Base-by-base conservation (phyloP, 2,888 invertebrate genomes). In the Cataglyphis rosenhaueri region DNA sequence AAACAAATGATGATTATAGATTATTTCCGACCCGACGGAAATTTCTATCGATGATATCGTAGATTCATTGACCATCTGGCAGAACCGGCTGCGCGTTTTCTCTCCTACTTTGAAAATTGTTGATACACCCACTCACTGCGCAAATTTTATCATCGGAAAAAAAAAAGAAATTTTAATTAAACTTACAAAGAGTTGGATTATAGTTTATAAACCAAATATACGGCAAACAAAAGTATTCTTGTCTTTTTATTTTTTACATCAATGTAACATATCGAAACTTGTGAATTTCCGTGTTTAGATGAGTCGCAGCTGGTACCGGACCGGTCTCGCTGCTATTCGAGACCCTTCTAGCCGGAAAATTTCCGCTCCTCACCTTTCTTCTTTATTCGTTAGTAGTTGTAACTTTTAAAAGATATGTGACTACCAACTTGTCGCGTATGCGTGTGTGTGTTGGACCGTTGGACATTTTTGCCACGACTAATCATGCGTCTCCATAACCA, bases 281-380 rank as follows among this genome's bases (percentile, higher is more conserved):
- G 90, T 85, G 89, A 92, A 91, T 91, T 91, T 91, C 90, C 89
- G 89, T 91, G 89, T 92, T 91, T 91, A 88, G 89, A 91, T 88
- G 87, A 90, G 86, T 81, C 82, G 89, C 90, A 91, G 91, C 89
- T 91, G 90, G 85, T 85, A 74, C 82, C 73, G 79, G 84, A 88
- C 85, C 86, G 87, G 86, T 90, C 90, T 83, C 85, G 75, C 81
- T 84, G 81, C 64, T 81, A 70, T 74, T 74, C 74, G 70, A 74
- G 83, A 83, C 82, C 83, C 75, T 64, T 82, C 81, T 75, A 78
- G 48, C 75, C 84, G 85, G 85, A 83, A 89, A 90, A 86, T 87
- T 82, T 78, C 55, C 64, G 59, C 68, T 52, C 44, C 32, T 8
- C 18, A 8, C 55, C 62, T 71, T 41, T 62, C 74, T 64, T 32